Conservation (phyloP, 2,113 vertebrate species). For the Gopherus evgoodei region DNA sequence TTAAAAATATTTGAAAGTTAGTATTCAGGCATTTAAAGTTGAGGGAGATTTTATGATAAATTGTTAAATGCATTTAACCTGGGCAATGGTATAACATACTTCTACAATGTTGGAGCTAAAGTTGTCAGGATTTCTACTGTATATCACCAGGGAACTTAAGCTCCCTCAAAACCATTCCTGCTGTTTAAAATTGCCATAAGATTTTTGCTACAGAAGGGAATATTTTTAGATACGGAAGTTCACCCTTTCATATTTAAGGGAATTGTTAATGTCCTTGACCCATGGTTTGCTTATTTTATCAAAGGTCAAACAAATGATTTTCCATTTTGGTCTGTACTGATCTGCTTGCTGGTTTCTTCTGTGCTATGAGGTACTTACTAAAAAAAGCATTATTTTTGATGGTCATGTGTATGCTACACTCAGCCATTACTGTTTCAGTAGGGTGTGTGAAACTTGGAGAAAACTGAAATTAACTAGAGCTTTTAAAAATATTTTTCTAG, state of each 20-base stretch:
- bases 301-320: not conserved
- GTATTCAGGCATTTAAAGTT: not conserved
- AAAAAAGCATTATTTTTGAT: not conserved
- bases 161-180: constrained; percentile 50
- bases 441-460: not conserved
- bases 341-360: not conserved
- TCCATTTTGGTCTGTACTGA: not conserved
- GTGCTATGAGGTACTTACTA: not conserved
- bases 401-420: not conserved
- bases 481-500: not conserved
- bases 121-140: not conserved
- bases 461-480: not conserved
- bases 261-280: not conserved
- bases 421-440: not conserved
- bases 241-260: constrained; percentile 24
- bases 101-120: not conserved
- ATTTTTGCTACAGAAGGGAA: not conserved
- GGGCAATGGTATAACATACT: not conserved
- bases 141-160: constrained; percentile 23
- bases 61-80: not conserved
- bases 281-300: constrained; percentile 7
- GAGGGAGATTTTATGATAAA: not conserved
- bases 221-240: constrained; percentile 29
- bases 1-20: constrained; percentile 1
- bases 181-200: constrained; percentile 11